Evolutionary conservation across 1,140 invertebrate species (phyloP), one percentile per base, ranked within the genome.

Genomic region (Tetranychus urticae): DNA sequence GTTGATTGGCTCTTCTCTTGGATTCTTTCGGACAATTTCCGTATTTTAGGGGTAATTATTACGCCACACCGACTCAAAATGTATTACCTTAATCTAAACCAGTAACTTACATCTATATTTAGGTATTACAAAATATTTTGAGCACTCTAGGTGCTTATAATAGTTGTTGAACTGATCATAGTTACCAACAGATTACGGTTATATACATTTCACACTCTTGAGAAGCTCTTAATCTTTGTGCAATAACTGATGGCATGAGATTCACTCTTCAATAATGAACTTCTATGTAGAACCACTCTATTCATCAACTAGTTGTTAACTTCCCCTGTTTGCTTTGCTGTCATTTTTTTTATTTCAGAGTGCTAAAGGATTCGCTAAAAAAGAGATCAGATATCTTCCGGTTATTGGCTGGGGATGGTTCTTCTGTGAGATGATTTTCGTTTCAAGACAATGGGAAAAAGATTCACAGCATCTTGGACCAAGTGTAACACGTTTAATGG

Each of bases 361-460:
- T 72, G 88, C 86, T 65, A 94, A 94, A 79, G 86, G 89, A 10
- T 92, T 88, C 75, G 86, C 86, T 7, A 97, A 97, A 75, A 87
- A 91, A 71, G 81, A 82, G 6, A 82, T 94, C 66, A 81, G 85
- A 65, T 91, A 86, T 69, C 77, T 96, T 62, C 91, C 91, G n/a
- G 81, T 88, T 6, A 79, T 94, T 64, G 91, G 91, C 56, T 97
- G 90, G 89, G 81, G 82, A 62, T 96, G 88, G 88, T 84, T 85
- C 75, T 88, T 92, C 72, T 84, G 83, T 6, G 90, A 94, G 72
- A 85, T 83, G 74, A 83, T 93, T 62, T 94, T 94, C 73, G 75
- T 97, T 39, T 86, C 91, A 71, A 80, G 91, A 66, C 84, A 83
- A 66, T 94, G 83, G 79, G 83, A 89, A 34, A 86, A 90, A 72